Evolutionary conservation across 1,140 invertebrate genomes (phyloP), one percentile per base, ranked within the genome.

Genomic region (Trichogramma pretiosum): DNA sequence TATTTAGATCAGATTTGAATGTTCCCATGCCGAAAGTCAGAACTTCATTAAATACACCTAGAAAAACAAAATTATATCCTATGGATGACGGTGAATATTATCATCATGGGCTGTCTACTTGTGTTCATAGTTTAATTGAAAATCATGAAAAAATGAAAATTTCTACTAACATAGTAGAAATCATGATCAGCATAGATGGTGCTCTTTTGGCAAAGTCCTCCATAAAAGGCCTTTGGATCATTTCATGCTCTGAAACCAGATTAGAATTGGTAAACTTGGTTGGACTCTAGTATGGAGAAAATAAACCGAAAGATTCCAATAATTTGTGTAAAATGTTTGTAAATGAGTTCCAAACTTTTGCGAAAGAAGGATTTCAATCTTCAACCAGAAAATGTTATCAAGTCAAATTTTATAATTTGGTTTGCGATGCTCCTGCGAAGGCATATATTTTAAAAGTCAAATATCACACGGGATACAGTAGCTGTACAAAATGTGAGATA

Each of bases 341-440:
- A 8, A 21, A 53, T 14, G 56, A 57, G 21, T 44, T 22, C 5
- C 26, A 14, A 18, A 17, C 28, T n/a, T 42, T 57, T 13, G 18
- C 17, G 7, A 13, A 16, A 5, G 26, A 50, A 16, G 50, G 48
- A 8, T 28, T 54, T 38, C 14, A 18, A 16, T 45, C 10, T 18
- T n/a, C n/a, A n/a, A 28, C 49, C 8, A 28, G 17, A 2, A 42
- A 24, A 22, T 17, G 13, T 11, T 23, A 53, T 37, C 22, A 38
- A 24, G 36, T 58, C 30, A 32, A 13, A 24, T 21, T 58, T 16
- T 35, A 51, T 30, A 38, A 28, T 22, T 33, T 58, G 7, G 47
- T 60, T 11, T 49, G 52, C 19, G 58, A 58, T 50, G 46, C 47
- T 10, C 56, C 56, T 16, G 57, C 57, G 0, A 55, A 49, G 37